Evolutionary conservation across 2,888 invertebrate species (phyloP).

Genomic region (Sclerodermus sp.): DNA sequence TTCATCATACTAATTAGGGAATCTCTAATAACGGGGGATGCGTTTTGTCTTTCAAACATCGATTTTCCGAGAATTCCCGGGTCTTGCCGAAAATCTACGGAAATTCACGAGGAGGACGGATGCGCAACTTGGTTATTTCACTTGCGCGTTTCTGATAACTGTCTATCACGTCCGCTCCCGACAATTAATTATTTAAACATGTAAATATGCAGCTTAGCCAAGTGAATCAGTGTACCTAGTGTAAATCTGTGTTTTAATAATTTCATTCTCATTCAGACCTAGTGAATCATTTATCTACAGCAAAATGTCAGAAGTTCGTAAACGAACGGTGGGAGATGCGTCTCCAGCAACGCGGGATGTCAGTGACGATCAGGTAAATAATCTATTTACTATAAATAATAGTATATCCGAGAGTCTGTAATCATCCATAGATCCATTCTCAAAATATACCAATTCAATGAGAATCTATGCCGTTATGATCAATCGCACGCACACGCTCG

Average conservation of each 20-base stretch:
- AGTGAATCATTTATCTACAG: constrained; percentile 9
- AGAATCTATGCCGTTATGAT: too few species aligned
- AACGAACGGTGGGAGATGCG: constrained; percentile 45
- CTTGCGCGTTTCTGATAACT: constrained; percentile 33
- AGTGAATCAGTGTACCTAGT: constrained; percentile 32
- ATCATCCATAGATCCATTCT: constrained; percentile 4
- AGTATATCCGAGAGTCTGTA: constrained; percentile 13
- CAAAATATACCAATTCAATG: neutral
- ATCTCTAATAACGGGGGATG: too few species aligned
- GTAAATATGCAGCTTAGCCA: constrained; percentile 40
- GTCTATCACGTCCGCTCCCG: constrained; percentile 42
- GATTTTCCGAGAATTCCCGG: constrained; percentile 39
- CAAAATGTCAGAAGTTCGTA: constrained; percentile 52
- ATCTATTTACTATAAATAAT: constrained; percentile 15
- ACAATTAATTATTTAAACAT: constrained; percentile 42
- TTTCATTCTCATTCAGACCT: constrained; percentile 4
- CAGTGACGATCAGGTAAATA: constrained; percentile 49
- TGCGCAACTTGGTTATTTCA: constrained; percentile 28
- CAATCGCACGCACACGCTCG: too few species aligned
- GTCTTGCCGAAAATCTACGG: constrained; percentile 28
- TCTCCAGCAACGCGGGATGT: constrained; percentile 41
- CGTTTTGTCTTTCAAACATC: constrained; percentile 20
- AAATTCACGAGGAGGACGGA: neutral
- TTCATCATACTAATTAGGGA: too few species aligned
- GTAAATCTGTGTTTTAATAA: constrained; percentile 24